Conservation (phyloP, 2,113 vertebrate species). For the Nycticebus coucang region DNA sequence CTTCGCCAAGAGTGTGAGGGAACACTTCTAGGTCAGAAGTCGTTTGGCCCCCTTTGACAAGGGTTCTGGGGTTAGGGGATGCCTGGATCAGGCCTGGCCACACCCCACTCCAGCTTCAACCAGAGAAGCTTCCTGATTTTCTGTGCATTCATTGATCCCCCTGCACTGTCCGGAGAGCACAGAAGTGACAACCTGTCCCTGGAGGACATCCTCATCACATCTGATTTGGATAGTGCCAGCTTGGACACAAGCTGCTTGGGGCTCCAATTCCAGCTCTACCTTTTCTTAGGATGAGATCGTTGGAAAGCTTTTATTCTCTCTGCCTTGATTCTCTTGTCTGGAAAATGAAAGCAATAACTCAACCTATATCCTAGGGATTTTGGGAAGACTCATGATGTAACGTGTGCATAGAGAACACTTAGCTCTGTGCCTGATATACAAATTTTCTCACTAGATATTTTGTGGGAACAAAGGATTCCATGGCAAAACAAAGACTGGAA, state of each 20-base stretch:
- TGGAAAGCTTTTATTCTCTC: not conserved
- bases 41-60: not conserved
- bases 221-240: not conserved
- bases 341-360: not conserved
- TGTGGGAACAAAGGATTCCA: not conserved
- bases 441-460: constrained; percentile 15
- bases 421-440: not conserved
- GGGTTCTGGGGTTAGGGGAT: accelerated
- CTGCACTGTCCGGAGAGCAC: not conserved
- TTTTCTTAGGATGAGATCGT: not conserved
- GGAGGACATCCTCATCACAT: not conserved
- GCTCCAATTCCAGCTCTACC: not conserved
- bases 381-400: not conserved
- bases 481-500: not conserved
- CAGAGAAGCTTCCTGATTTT: not conserved
- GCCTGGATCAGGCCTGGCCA: not conserved
- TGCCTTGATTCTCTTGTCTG: not conserved
- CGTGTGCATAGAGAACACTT: not conserved
- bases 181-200: not conserved
- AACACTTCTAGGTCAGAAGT: not conserved
- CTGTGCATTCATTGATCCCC: not conserved
- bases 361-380: not conserved
- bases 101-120: not conserved
- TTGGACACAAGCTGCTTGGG: not conserved
- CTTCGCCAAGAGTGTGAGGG: not conserved